Evolutionary conservation across 2,888 invertebrate species (phyloP).

Genomic region (Ectobius pallidus): DNA sequence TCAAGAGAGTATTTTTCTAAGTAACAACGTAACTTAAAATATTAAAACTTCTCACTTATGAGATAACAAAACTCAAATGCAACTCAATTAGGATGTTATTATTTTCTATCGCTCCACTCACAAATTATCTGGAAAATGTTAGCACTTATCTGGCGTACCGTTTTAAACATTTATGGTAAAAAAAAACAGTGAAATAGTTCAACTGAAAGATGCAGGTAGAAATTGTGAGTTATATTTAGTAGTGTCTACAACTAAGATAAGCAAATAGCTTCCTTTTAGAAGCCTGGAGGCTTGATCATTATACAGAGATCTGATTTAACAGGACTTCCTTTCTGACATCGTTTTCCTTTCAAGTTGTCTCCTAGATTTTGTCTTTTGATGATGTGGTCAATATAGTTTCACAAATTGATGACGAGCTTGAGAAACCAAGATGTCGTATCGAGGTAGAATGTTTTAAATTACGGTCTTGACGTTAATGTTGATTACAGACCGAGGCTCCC

Average conservation of each 20-base stretch:
- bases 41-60: no score
- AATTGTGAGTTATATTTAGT: no score
- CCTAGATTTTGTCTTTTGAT: not conserved
- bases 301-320: not conserved
- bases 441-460: conserved; percentile 14
- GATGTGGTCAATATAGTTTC: conserved; percentile 7
- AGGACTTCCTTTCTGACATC: not conserved
- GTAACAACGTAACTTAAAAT: no score
- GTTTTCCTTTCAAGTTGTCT: not conserved
- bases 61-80: no score
- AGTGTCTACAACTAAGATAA: not conserved
- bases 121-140: no score
- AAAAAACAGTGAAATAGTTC: no score
- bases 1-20: no score
- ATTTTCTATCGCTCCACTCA: no score
- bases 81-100: no score
- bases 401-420: conserved; percentile 3
- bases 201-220: no score
- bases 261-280: not conserved
- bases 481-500: conserved; percentile 23
- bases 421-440: conserved; percentile 10
- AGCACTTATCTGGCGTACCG: no score
- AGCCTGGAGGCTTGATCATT: not conserved
- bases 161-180: no score
- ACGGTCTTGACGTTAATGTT: conserved; percentile 12